Evolutionary conservation across 30 jellyfish, hydroid and myxozoan species (phyloP), one percentile per base, ranked within the genome.

Genomic region (Rhopilema esculentum): DNA sequence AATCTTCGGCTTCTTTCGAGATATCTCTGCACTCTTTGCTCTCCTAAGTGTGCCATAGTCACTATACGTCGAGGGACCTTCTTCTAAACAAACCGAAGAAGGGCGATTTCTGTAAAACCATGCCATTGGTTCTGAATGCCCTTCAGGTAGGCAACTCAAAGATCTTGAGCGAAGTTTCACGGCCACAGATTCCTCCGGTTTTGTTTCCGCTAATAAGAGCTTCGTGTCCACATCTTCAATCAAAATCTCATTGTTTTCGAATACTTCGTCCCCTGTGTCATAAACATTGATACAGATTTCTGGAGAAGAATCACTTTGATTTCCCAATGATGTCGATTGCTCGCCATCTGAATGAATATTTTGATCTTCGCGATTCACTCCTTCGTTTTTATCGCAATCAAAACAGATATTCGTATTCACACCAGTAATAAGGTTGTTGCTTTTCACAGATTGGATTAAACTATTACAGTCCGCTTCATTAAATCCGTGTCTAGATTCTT

Each of bases 21-120:
- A 61, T 7, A 85, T 72, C 76, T 91, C 95, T 27, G 90, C 93
- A 79, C 97, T 91, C 64, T 84, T 91, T 7, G 92, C 57, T 77
- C 74, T 72, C 26, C 94, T 85, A 4, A 85, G 80, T 40, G 57
- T 62, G 24, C 94, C 94, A 85, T 85, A 66, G 30, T 27, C 77
- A 22, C 77, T 65, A 4, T 30, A 65, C 25, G 22, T 49, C 31
- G 64, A n/a, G 67, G 18, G 50, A 19, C 69, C 70, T 51, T 85
- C 84, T 25, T 85, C 88, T 27, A 75, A 85, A 68, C 79, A 74
- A 31, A 23, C 82, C 12, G 93, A 72, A 19, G 79, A 63, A 1
- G 72, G 65, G 8, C 88, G 78, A 69, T 85, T 75, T 64, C 94
- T 66, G 84, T 85, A 85, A 85, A 85, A 85, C 94, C 94, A 85